A percentile compares a stretch with the other conserved stretches of the same genome.
Conservation (phyloP, 2,888 invertebrate species). For the Ommatoiulus sabulosus region DNA sequence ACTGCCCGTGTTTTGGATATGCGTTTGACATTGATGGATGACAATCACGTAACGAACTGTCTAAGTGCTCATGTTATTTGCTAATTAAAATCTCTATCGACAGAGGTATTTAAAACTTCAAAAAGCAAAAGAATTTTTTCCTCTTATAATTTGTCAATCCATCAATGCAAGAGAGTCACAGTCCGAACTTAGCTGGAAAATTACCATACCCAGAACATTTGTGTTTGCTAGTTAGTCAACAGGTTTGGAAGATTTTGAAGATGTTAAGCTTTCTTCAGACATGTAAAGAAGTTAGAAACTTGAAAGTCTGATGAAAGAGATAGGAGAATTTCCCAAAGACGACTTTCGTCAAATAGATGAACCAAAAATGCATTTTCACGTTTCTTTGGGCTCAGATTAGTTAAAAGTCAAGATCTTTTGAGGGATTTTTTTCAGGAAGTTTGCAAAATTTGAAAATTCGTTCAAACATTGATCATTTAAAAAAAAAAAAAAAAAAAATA, state of each 20-base stretch:
- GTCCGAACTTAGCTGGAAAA: background rate
- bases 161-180: background rate
- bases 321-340: background rate
- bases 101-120: background rate
- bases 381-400: too few species aligned
- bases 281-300: background rate
- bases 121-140: background rate
- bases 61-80: background rate
- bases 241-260: background rate
- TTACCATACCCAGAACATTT: background rate
- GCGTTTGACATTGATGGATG: constrained; percentile 17
- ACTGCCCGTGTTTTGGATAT: background rate
- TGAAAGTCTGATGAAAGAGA: background rate
- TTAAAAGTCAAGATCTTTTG: too few species aligned
- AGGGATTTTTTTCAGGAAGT: too few species aligned
- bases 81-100: background rate
- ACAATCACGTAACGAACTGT: background rate
- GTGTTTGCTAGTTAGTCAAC: background rate
- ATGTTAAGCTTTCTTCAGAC: background rate
- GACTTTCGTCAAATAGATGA: background rate
- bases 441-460: too few species aligned
- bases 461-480: too few species aligned
- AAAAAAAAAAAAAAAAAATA: too few species aligned
- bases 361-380: too few species aligned
- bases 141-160: background rate